phyloP scores from a whole-genome alignment of 2,797 vertebrate genomes.

The Lithobates pipiens region DNA sequence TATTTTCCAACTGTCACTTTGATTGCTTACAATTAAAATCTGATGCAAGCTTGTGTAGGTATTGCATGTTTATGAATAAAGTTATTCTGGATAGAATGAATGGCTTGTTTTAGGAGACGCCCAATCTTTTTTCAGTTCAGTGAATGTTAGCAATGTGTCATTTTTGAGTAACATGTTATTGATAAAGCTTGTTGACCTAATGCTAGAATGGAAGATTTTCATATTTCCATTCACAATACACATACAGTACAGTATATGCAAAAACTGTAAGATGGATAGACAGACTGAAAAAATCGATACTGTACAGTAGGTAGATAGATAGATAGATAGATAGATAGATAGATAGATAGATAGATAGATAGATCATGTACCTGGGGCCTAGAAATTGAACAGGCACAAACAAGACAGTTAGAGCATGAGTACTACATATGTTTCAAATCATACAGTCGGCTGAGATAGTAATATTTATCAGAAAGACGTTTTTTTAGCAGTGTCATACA shows the following conservation, averaged over 20 bases:
- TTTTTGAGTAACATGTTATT: not conserved
- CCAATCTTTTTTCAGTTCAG: not conserved
- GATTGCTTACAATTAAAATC: conserved; percentile 15
- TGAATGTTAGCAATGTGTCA: not conserved
- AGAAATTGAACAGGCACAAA: too few species aligned
- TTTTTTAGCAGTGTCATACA: too few species aligned
- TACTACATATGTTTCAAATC: too few species aligned
- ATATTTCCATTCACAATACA: not conserved
- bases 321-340: too few species aligned
- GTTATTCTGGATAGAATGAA: not conserved
- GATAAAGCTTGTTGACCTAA: not conserved
- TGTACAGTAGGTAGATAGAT: too few species aligned
- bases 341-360: too few species aligned
- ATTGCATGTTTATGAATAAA: conserved; percentile 28
- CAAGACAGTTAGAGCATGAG: too few species aligned
- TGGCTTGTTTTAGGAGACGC: not conserved
- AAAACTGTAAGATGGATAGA: too few species aligned
- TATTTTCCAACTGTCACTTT: conserved; percentile 26
- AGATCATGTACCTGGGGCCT: too few species aligned
- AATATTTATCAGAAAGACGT: too few species aligned
- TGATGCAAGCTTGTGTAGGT: conserved; percentile 45
- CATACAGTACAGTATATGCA: not conserved
- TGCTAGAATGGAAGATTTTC: not conserved
- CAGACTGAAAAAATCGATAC: too few species aligned
- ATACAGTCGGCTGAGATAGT: too few species aligned